phyloP scores from a whole-genome alignment of 2,113 vertebrate genomes.

The Mus spicilegus region DNA sequence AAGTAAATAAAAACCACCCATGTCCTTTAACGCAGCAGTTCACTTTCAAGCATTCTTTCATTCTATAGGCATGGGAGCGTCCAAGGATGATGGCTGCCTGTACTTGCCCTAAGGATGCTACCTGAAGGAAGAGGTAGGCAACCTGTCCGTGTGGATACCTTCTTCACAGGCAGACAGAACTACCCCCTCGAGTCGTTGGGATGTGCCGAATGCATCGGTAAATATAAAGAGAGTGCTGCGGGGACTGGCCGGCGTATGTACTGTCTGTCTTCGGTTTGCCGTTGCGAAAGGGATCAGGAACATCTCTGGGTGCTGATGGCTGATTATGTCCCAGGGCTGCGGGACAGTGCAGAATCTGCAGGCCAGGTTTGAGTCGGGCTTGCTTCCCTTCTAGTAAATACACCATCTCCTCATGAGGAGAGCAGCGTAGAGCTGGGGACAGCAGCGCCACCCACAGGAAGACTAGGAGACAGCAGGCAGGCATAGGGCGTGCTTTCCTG shows the following conservation, averaged over 20 bases:
- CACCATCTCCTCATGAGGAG: fast-evolving
- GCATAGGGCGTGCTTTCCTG: not conserved
- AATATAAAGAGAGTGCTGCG: not conserved
- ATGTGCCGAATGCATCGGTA: not conserved
- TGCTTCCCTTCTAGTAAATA: not conserved
- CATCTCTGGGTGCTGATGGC: not conserved
- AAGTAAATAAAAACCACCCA: not conserved
- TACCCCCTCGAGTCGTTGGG: not conserved
- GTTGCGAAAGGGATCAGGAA: constrained; percentile 24
- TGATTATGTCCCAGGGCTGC: constrained; percentile 38
- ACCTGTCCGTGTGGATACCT: not conserved
- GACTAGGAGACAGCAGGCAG: not conserved
- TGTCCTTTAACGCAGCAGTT: constrained; percentile 29
- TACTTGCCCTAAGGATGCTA: not conserved
- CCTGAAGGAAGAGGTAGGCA: not conserved
- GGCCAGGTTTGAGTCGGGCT: not conserved
- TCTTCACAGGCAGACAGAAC: fast-evolving
- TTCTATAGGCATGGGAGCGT: not conserved
- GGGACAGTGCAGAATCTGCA: not conserved
- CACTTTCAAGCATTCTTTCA: not conserved
- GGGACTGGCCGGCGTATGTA: not conserved
- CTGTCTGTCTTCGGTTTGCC: not conserved
- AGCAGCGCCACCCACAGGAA: not conserved
- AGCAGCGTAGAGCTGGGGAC: not conserved
- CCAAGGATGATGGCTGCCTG: not conserved